Percentiles rank a stretch among this genome's conserved stretches.
Evolutionary conservation across 2,113 vertebrate genomes (phyloP).

Genomic region (Grus americana): DNA sequence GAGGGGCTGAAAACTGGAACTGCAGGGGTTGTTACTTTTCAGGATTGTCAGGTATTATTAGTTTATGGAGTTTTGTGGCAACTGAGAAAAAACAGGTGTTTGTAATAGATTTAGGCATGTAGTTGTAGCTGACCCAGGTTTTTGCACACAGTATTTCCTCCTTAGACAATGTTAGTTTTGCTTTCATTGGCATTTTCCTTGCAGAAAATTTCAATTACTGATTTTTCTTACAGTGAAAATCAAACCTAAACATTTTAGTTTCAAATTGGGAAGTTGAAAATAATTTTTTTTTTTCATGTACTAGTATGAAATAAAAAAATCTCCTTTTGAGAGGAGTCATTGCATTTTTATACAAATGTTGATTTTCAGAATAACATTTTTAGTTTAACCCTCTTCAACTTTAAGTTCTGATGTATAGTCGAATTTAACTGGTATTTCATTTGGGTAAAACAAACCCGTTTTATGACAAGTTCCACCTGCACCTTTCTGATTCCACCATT

Average conservation of each 20-base stretch:
- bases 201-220: neutral
- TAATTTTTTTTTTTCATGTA: neutral
- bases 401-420: neutral
- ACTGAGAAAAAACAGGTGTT: neutral
- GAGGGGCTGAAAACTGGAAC: neutral
- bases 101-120: neutral
- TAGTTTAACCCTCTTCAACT: neutral
- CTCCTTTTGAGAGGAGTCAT: neutral
- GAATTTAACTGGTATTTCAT: neutral
- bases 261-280: neutral
- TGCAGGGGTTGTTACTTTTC: neutral
- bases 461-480: rapidly evolving
- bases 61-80: neutral
- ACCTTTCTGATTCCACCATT: neutral
- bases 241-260: neutral
- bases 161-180: neutral
- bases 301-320: neutral
- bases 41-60: neutral
- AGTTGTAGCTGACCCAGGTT: neutral
- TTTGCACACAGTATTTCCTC: neutral
- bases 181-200: neutral
- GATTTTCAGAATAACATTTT: neutral
- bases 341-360: neutral
- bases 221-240: neutral
- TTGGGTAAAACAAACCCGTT: neutral